Percentiles rank a stretch among this genome's conserved stretches.
Evolutionary conservation across 2,113 vertebrate genomes (phyloP).

Genomic region (Stigmatopora nigra): DNA sequence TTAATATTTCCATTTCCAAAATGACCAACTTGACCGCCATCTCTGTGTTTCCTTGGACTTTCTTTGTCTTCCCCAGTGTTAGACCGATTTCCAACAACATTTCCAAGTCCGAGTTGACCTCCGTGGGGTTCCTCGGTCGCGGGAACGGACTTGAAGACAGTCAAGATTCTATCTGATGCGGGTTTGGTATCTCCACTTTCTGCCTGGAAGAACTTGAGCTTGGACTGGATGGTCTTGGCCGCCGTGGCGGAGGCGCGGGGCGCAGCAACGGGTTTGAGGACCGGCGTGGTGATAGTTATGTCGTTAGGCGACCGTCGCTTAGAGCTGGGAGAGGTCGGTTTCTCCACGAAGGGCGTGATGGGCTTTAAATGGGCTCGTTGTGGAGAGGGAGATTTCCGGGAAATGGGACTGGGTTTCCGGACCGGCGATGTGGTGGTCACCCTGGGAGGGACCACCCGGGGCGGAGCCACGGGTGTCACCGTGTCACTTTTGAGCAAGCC

Average conservation of each 20-base stretch:
- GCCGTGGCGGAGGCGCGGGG: slow-evolving; percentile 35
- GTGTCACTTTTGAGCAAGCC: slow-evolving; percentile 22
- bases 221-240: slow-evolving; percentile 71
- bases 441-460: slow-evolving; percentile 37
- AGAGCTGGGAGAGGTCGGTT: background rate
- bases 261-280: slow-evolving; percentile 10
- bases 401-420: slow-evolving; percentile 28
- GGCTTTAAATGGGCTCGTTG: background rate
- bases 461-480: slow-evolving; percentile 4
- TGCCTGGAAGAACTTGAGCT: slow-evolving; percentile 68
- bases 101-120: slow-evolving; percentile 28
- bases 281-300: slow-evolving; percentile 5
- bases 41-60: background rate
- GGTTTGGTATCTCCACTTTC: slow-evolving; percentile 21
- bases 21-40: background rate
- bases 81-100: slow-evolving; percentile 15
- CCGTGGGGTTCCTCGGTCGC: slow-evolving; percentile 11
- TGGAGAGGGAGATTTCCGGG: slow-evolving; percentile 9
- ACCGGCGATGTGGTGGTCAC: slow-evolving; percentile 22
- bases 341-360: slow-evolving; percentile 7
- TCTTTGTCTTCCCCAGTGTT: slow-evolving; percentile 1
- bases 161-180: slow-evolving; percentile 9
- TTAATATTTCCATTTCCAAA: background rate
- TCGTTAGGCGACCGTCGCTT: slow-evolving; percentile 5
- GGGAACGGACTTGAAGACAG: background rate